Conservation (phyloP, 2,113 vertebrate species). For the Pongo pygmaeus region DNA sequence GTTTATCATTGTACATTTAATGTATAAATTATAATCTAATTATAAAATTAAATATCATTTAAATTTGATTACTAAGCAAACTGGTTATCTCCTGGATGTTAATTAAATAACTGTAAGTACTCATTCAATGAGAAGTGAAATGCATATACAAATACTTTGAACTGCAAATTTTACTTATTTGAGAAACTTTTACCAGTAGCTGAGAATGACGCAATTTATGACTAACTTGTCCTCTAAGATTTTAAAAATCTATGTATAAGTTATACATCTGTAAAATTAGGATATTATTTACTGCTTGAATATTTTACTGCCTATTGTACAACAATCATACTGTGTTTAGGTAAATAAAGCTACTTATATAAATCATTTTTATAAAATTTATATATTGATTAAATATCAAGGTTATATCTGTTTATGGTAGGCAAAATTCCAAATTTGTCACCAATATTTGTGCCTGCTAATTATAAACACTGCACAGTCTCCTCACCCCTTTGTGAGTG, state of each 20-base stretch:
- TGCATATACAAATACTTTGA: neutral
- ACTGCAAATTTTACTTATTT: neutral
- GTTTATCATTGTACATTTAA: neutral
- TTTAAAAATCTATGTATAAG: neutral
- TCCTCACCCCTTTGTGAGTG: neutral
- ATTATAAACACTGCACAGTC: neutral
- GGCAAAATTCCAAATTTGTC: neutral
- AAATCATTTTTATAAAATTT: conserved; percentile 2
- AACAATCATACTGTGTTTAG: neutral
- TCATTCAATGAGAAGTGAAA: neutral
- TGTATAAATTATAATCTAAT: conserved; percentile 25
- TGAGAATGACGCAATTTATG: neutral
- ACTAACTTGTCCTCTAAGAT: neutral
- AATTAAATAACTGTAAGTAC: conserved; percentile 4
- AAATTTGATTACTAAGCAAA: conserved; percentile 36
- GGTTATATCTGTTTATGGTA: neutral
- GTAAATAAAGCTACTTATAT: neutral
- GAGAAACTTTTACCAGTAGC: neutral
- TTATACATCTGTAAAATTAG: neutral
- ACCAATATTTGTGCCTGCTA: neutral
- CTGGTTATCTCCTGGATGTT: neutral
- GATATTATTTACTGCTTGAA: neutral
- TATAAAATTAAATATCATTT: neutral
- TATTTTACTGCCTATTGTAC: neutral
- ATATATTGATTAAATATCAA: neutral